A percentile compares a stretch with the other conserved stretches of the same genome.
Conservation (phyloP, 2,113 vertebrate species). For the Bagarius yarrelli region DNA sequence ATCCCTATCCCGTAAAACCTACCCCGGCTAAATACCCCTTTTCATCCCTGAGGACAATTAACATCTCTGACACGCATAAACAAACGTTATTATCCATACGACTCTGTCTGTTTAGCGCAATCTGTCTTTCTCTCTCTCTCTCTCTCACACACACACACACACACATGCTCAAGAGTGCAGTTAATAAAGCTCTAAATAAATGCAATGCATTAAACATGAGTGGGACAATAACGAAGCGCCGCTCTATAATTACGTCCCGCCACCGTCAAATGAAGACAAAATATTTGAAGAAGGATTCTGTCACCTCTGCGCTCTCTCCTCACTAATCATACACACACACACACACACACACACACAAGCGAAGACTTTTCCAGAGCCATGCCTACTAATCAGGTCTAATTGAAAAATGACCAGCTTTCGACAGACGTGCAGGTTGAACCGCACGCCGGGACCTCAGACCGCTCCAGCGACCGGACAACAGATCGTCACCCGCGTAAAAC, state of each 20-base stretch:
- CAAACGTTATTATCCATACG: neutral
- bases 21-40: neutral
- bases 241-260: slow-evolving; percentile 77
- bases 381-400: slow-evolving; percentile 74
- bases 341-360: slow-evolving; percentile 39
- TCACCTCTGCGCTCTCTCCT: slow-evolving; percentile 75
- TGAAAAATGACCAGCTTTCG: slow-evolving; percentile 77
- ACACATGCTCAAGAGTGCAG: neutral
- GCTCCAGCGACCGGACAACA: slow-evolving; percentile 44
- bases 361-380: slow-evolving; percentile 67
- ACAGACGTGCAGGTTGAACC: slow-evolving; percentile 59
- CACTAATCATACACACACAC: slow-evolving; percentile 70
- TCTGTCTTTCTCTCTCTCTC: neutral
- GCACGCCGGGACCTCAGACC: slow-evolving; percentile 59
- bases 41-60: neutral
- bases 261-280: slow-evolving; percentile 80
- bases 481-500: slow-evolving; percentile 11
- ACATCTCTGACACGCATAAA: neutral
- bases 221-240: slow-evolving; percentile 75
- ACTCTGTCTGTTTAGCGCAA: slow-evolving; percentile 13
- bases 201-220: slow-evolving; percentile 80
- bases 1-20: neutral
- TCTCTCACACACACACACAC: slow-evolving; percentile 12
- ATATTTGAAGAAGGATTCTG: slow-evolving; percentile 82
- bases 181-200: slow-evolving; percentile 77